Base-by-base conservation (phyloP, 2,113 vertebrate genomes). In the Charadrius vociferus region DNA sequence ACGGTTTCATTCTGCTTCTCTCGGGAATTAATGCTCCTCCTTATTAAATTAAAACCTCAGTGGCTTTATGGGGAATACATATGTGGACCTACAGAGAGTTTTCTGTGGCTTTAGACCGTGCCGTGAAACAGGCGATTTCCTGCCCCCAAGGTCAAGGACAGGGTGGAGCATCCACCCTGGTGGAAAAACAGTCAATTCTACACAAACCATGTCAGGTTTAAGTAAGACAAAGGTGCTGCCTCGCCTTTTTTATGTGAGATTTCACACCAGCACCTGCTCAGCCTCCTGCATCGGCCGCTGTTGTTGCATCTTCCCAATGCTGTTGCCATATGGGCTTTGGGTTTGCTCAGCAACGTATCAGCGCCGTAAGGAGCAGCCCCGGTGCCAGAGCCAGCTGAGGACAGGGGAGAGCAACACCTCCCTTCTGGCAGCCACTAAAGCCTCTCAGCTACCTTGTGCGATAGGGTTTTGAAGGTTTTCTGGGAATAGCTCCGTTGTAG, bases 381-480 rank as follows among this genome's bases (percentile, higher is more conserved):
- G 1, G 37, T 10, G 61, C 16, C 67, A 77, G 37, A 50, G 27
- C 12, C 14, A 5, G 68, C 41, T 75, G 68, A 67, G 65, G 77
- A 67, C 17, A 65, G 41, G 10, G 63, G 4, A 1, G 3, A 62
- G 55, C 0, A 4, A 30, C 50, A 74, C 14, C 74, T 87, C 37
- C 55, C 65, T 62, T 56, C 52, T 63, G 55, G 71, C 19, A 71
- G 11, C 26, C 3, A 0, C 50, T 32, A 15, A 26, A 79, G 41
- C 32, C 24, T 23, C 84, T 45, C 32, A 5, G 66, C 43, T 78
- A 39, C 32, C 47, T 49, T 1, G 8, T 26, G n/a, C 4, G 3
- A 22, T 15, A 15, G 0, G 0, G 0, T 1, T 71, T 47, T 47
- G 45, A 29, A 70, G 5, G 2, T 32, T 65, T 84, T 30, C 39